phyloP scores from a whole-genome alignment of 1,140 invertebrate species.

The Colletes latitarsis region DNA sequence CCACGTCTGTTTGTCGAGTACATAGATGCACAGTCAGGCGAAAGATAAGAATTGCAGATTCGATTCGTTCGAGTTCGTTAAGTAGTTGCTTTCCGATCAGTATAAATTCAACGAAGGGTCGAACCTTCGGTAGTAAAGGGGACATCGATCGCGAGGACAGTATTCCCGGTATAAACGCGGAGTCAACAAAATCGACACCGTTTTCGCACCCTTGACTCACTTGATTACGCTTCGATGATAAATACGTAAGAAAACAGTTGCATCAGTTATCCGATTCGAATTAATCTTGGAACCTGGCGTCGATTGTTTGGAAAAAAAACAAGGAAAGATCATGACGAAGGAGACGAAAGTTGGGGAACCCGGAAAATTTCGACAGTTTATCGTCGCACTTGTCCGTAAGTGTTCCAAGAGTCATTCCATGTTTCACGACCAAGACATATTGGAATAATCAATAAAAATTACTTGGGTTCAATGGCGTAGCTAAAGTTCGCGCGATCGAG shows the following conservation, averaged over 20 bases:
- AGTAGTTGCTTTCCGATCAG: slow-evolving; percentile 13
- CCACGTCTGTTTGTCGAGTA: slow-evolving; percentile 33
- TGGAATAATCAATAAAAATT: no score
- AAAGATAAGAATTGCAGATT: slow-evolving; percentile 46
- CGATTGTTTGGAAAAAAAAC: background rate
- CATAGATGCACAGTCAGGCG: slow-evolving; percentile 14
- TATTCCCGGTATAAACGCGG: background rate
- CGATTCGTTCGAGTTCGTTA: background rate
- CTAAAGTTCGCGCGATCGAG: no score
- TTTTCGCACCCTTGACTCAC: no score
- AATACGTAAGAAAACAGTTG: background rate
- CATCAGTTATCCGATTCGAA: no score
- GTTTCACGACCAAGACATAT: no score
- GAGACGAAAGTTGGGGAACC: slow-evolving; percentile 40
- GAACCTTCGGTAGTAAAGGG: background rate
- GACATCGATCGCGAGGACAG: background rate
- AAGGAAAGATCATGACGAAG: slow-evolving; percentile 42
- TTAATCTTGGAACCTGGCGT: no score
- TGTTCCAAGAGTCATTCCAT: slow-evolving; percentile 1
- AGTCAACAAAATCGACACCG: background rate
- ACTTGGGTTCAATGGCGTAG: no score
- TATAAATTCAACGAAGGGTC: slow-evolving; percentile 48
- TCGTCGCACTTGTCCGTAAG: slow-evolving; percentile 66
- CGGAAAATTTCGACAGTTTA: slow-evolving; percentile 68
- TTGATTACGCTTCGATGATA: background rate